phyloP scores from a whole-genome alignment of 2,888 invertebrate species.

The Drosophila vallismaia region DNA sequence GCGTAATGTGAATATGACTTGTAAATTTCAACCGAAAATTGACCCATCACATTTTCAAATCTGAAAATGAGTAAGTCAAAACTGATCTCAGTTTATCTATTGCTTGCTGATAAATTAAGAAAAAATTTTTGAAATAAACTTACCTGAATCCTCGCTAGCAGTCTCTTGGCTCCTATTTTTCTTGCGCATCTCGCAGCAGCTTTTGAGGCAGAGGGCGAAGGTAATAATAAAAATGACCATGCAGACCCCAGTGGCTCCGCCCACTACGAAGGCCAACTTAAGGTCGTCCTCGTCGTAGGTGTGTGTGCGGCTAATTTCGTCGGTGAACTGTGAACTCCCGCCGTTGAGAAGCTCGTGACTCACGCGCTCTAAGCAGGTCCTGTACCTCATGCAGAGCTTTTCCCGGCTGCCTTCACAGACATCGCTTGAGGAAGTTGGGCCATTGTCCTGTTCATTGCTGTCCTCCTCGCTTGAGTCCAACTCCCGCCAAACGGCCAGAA shows the following conservation, averaged over 20 bases:
- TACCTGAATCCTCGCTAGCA: constrained; percentile 50
- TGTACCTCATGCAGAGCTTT: constrained; percentile 73
- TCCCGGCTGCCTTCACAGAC: constrained; percentile 62
- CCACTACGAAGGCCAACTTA: constrained; percentile 77
- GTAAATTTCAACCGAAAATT: no score
- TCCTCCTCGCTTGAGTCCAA: constrained; percentile 54
- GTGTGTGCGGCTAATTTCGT: constrained; percentile 42
- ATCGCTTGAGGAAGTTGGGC: constrained; percentile 49
- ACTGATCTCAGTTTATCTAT: no score
- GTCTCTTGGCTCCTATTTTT: constrained; percentile 32
- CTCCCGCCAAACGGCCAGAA: constrained; percentile 50
- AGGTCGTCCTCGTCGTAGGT: constrained; percentile 74
- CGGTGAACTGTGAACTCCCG: constrained; percentile 27
- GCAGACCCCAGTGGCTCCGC: constrained; percentile 75
- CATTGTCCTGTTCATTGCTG: constrained; percentile 24
- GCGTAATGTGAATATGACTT: no score
- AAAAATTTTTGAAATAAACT: constrained; percentile 15
- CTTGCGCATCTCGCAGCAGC: constrained; percentile 61
- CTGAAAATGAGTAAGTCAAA: no score
- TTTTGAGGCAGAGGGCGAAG: constrained; percentile 75
- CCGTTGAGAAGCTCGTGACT: constrained; percentile 61
- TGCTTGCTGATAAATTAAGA: not conserved
- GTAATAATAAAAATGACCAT: constrained; percentile 71
- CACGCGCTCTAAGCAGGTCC: constrained; percentile 71
- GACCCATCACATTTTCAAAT: no score